phyloP scores from a whole-genome alignment of 1,140 invertebrate species.

The Drosophila oshimai region DNA sequence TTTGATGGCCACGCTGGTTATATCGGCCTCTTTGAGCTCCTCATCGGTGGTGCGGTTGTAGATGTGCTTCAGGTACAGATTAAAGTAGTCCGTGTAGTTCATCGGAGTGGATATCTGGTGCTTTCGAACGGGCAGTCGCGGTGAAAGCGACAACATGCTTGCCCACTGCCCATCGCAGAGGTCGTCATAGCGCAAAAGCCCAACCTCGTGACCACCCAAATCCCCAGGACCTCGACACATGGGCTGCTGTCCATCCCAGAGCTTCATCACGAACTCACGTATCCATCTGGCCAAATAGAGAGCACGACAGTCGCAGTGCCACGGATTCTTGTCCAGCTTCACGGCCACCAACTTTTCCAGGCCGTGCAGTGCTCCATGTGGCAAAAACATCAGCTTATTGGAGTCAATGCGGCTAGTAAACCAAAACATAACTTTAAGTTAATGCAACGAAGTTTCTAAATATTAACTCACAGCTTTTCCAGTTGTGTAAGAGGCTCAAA shows the following conservation, averaged over 20 bases:
- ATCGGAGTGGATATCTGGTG: constrained; percentile 74
- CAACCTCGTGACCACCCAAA: constrained; percentile 78
- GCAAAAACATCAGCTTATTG: constrained; percentile 89
- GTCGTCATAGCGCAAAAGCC: constrained; percentile 88
- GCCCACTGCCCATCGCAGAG: constrained; percentile 93
- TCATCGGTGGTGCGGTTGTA: constrained; percentile 71
- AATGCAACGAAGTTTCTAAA: not conserved
- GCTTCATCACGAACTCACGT: constrained; percentile 86
- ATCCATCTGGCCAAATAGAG: constrained; percentile 89
- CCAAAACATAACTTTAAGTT: constrained; percentile 20
- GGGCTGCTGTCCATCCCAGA: constrained; percentile 88
- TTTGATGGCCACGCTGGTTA: constrained; percentile 70
- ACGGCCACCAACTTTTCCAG: constrained; percentile 87
- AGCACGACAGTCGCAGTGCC: constrained; percentile 93
- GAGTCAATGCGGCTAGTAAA: constrained; percentile 87
- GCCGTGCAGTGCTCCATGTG: constrained; percentile 87
- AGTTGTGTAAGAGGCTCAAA: constrained; percentile 84
- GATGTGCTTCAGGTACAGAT: constrained; percentile 78
- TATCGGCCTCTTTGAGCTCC: constrained; percentile 65
- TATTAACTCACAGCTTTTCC: constrained; percentile 83
- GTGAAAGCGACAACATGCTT: constrained; percentile 89
- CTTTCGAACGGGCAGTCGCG: constrained; percentile 85
- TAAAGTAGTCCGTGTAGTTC: constrained; percentile 81
- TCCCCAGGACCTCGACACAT: constrained; percentile 90
- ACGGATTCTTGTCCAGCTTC: constrained; percentile 91